A percentile compares a stretch with the other conserved stretches of the same genome.
Conservation (phyloP, 2,113 vertebrate genomes). For the Bothrops jararaca region DNA sequence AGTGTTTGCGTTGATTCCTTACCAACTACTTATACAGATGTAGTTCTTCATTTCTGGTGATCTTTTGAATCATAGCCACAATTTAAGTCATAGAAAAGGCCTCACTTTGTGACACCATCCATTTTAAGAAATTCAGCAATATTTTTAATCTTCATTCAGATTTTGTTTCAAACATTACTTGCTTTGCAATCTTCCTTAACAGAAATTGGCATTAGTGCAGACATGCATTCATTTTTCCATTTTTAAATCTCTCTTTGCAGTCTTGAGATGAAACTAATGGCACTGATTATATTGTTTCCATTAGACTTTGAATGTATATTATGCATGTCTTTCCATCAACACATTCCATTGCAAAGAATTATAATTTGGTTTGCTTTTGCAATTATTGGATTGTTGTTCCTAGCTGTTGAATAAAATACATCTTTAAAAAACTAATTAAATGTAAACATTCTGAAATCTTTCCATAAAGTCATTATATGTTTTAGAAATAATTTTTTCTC, state of each 20-base stretch:
- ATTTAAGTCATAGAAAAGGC: conserved; percentile 52
- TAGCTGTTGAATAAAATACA: conserved; percentile 20
- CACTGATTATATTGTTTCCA: conserved; percentile 51
- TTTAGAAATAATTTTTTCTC: neutral
- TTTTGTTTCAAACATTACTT: conserved; percentile 61
- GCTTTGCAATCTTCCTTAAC: conserved; percentile 68
- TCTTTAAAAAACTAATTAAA: conserved; percentile 36
- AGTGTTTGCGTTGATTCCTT: conserved; percentile 54
- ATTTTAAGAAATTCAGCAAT: conserved; percentile 61
- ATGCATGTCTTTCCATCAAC: conserved; percentile 55
- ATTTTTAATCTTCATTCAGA: conserved; percentile 66
- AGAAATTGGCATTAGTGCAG: conserved; percentile 65
- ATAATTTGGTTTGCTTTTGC: conserved; percentile 45
- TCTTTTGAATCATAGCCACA: conserved; percentile 58
- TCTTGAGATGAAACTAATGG: conserved; percentile 56
- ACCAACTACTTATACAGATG: conserved; percentile 60
- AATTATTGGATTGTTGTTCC: neutral
- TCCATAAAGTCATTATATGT: neutral
- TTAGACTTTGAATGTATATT: conserved; percentile 54
- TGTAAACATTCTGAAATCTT: conserved; percentile 30
- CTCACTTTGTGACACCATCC: conserved; percentile 52
- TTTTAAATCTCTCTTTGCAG: conserved; percentile 58
- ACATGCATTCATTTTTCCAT: conserved; percentile 53
- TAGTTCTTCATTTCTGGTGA: conserved; percentile 58
- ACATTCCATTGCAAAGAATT: conserved; percentile 32